Base-by-base conservation (phyloP, 2,888 invertebrate species). In the Empis livida region DNA sequence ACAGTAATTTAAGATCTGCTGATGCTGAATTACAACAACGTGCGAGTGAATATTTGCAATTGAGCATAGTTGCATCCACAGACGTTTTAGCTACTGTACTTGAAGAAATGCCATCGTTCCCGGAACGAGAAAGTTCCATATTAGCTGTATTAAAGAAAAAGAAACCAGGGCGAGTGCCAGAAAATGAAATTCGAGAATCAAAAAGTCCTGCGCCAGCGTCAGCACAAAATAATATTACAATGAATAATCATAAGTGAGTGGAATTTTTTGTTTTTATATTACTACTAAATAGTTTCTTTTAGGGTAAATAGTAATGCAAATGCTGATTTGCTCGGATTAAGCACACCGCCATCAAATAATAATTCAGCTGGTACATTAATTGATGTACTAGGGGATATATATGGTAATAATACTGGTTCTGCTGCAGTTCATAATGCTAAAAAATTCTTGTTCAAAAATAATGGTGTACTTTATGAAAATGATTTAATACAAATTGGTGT, bases 71-170 rank as follows among this genome's bases (percentile, higher is more conserved):
- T 52, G 94, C 96, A 30, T 91, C 94, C 54, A 84, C 93, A 47
- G 97, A 99, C 77, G 96, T 99, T 49, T 73, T 99, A 65, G 96
- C 96, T 20, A 97, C 96, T 45, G 96, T 97, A 44, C 73, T 99
- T 56, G 99, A 99, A 75, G 99, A 99, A 75, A 99, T 99, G 99
- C 99, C 99, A 53, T 96, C 97, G 45, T 99, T 97, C 73, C 95
- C 99, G 5, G 99, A 99, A 71, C 78, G 97, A 56, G 96, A 96
- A 71, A 96, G 95, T 51, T 95, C 95, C 13, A 95, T 99, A 60
- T 73, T 99, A 56, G 93, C 95, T 45, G 96, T 97, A 54, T 73
- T 99, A 60, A 97, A 99, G 73, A 97, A 97, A 75, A 96, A 96
- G 73, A 95, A 96, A 64, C 96, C 96, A 2, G 93, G 92, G 1